Conservation (phyloP, 2,888 invertebrate species). For the Watsonalla binaria region DNA sequence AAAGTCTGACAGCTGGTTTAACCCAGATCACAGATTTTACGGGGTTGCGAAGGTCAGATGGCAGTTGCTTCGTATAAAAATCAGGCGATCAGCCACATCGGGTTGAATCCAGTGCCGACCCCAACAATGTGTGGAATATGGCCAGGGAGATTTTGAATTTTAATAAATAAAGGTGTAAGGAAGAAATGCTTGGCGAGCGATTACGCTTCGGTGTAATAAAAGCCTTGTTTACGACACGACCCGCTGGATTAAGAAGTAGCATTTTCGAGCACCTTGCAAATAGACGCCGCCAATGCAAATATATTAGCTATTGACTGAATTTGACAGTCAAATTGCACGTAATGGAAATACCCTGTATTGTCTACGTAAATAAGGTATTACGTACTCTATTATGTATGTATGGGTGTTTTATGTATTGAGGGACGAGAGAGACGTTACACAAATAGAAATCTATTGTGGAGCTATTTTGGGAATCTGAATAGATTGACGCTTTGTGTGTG, state of each 20-base stretch:
- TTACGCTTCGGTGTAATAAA: background rate
- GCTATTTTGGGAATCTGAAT: too few relatives aligned
- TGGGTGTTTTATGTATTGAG: background rate
- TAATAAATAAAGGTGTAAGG: background rate
- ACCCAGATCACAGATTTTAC: too few relatives aligned
- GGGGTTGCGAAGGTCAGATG: too few relatives aligned
- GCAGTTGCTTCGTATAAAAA: too few relatives aligned
- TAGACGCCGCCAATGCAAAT: slow-evolving; percentile 33
- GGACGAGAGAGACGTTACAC: background rate
- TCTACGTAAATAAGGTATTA: slow-evolving; percentile 35
- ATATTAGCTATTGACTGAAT: slow-evolving; percentile 20
- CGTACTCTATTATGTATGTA: slow-evolving; percentile 1
- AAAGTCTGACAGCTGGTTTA: too few relatives aligned
- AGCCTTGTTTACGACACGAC: slow-evolving; percentile 1
- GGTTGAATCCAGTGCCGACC: too few relatives aligned
- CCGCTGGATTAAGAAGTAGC: slow-evolving; percentile 44
- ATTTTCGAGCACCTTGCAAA: slow-evolving; percentile 47
- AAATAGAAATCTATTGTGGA: too few relatives aligned
- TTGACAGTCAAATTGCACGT: slow-evolving; percentile 37
- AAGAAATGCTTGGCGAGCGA: background rate
- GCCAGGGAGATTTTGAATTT: too few relatives aligned
- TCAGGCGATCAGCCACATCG: too few relatives aligned
- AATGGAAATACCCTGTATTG: slow-evolving; percentile 42
- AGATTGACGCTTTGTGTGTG: too few relatives aligned
- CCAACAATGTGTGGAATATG: too few relatives aligned